Base-by-base conservation (phyloP, 2,888 invertebrate genomes). In the Parnassius glacialis region DNA sequence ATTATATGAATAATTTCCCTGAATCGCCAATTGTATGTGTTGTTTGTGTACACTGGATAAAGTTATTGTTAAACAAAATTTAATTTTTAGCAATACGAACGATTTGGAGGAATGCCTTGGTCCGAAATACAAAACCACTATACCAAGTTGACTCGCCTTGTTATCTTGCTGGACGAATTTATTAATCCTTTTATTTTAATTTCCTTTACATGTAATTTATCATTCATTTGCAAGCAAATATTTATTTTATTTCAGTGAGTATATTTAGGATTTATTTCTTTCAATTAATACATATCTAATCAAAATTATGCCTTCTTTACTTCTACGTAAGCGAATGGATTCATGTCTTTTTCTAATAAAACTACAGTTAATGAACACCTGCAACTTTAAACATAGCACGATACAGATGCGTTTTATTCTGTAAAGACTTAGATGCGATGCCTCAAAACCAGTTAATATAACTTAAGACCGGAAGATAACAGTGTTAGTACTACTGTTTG, bases 211-310 rank as follows among this genome's bases (percentile, higher is more conserved):
- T 44, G 59, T 16, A 59, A 64, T 34, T 34, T 64, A 2, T 34
- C 60, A 44, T 64, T 64, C 43, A 60, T 59, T 43, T 64, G 59
- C 41, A 64, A 64, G 34, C 59, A 64, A 55, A 53, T 64, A 3
- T 64, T 59, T 51, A 50, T 12, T n/a, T 43, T 60, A n/a, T 57
- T 64, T 41, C 52, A 52, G 64, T 64, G 10, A 60, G 64, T 64
- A 20, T 61, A 9, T 13, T 3, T 57, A 3, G 41, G 11, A 16
- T 16, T 20, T 50, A 16, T 2, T 20, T 20, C 2, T 42, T 57
- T 42, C 0, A 50, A 10, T 34, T 50, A 48, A 10, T 11, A 43
- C 10, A 11, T 55, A 41, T 3, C n/a, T 16, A 16, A 16, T 16
- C 16, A 16, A 16, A 16, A 2, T 20, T 20, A 20, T 20, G 20